Evolutionary conservation across 2,888 invertebrate genomes (phyloP), one percentile per base, ranked within the genome.

Genomic region (Ophonus ardosiacus): DNA sequence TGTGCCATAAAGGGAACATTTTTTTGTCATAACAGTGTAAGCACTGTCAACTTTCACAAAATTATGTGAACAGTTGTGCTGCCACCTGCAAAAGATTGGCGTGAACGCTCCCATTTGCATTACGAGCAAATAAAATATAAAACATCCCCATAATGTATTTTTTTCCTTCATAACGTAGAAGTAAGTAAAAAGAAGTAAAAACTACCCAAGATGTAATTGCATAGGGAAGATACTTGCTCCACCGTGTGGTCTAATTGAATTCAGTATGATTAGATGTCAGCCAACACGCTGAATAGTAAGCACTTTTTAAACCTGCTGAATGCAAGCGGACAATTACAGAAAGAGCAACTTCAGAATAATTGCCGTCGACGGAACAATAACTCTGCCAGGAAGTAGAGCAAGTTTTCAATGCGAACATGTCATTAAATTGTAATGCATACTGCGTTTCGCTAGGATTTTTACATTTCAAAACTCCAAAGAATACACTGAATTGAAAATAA

Each of bases 301-400:
- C 6, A 51, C 43, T 56, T 51, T 51, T 51, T 51, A 51, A 51
- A 51, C 43, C 43, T 13, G 43, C 43, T 31, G 43, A 51, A 51
- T 51, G 43, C 43, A 31, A 59, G 59, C 15, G 21, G 51, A 76
- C 56, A 76, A 76, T 51, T 76, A 76, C 24, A 5, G 63, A 63
- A 63, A 13, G 76, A 76, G 21, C 17, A 76, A 76, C 76, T 76
- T 76, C 76, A 76, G 56, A 76, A 76, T 76, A 76, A 76, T 76
- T 76, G 76, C 56, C 18, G 56, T 76, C 21, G 76, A 56, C 10
- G 43, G 43, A 51, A 51, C 13, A 51, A 51, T 51, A 51, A 51
- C 43, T 51, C 43, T 13, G 1, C 10, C 43, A 13, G 13, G 13
- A 10, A 51, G 2, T 51, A 51, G 43, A 51, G 43, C 43, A 51